A percentile compares a stretch with the other conserved stretches of the same genome.
Evolutionary conservation across 2,888 invertebrate genomes (phyloP).

Genomic region (Parnassius mnemosyne): DNA sequence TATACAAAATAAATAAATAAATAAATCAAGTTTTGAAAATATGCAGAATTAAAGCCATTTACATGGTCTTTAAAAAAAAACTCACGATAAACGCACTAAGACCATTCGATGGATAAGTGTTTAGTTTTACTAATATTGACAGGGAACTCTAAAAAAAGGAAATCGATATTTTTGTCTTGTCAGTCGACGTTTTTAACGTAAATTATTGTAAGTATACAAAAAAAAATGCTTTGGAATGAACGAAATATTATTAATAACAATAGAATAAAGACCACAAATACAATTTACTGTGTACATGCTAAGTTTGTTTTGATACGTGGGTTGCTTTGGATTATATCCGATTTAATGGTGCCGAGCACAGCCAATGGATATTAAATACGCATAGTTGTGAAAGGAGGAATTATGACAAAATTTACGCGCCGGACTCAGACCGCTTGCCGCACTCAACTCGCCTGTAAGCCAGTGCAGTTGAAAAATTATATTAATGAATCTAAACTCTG

Average conservation of each 20-base stretch:
- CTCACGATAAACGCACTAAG: no score
- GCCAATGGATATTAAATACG: conserved; percentile 1
- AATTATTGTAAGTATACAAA: no score
- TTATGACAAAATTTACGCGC: conserved; percentile 6
- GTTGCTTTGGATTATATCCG: conserved; percentile 1
- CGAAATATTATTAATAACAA: not conserved
- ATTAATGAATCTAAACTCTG: conserved; percentile 9
- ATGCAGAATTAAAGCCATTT: no score
- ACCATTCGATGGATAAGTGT: no score
- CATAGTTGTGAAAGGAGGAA: conserved; percentile 1
- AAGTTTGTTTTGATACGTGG: conserved; percentile 5
- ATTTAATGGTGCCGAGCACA: not conserved
- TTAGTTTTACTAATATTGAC: no score
- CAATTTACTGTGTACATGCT: not conserved
- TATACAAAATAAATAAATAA: no score
- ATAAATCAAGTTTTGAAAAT: no score
- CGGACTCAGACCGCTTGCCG: not conserved
- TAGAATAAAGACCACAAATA: not conserved
- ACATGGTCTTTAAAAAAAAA: no score
- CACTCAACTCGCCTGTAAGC: not conserved
- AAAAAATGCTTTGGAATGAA: no score
- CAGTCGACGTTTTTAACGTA: no score
- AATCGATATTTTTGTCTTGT: no score
- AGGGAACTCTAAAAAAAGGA: no score
- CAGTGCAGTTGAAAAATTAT: conserved; percentile 8